A percentile compares a stretch with the other conserved stretches of the same genome.
Conservation (phyloP, 92 coral and sea anemone species). For the Bergia sp. region DNA sequence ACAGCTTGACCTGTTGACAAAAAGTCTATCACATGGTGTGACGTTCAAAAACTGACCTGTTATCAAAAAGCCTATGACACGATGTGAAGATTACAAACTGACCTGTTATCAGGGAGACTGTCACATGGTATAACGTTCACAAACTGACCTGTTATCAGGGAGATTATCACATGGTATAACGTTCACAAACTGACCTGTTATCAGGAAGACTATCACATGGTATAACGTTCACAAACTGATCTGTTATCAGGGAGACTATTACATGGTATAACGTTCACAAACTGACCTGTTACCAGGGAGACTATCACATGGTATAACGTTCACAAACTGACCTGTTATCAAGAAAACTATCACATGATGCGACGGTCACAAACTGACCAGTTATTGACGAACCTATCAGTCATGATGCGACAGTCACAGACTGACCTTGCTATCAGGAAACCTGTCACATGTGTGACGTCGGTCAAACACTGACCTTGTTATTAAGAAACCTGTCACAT, state of each 20-base stretch:
- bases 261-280: no score
- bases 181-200: no score
- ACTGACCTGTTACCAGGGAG: slow-evolving; percentile 29
- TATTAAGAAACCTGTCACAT: not conserved
- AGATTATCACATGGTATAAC: slow-evolving; percentile 57
- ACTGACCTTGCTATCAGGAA: slow-evolving; percentile 27
- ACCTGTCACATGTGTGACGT: slow-evolving; percentile 54
- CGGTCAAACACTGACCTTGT: not conserved
- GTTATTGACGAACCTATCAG: slow-evolving; percentile 17
- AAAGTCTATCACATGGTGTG: slow-evolving; percentile 59
- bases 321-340: no score
- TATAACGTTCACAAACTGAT: slow-evolving; percentile 27
- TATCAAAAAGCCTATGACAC: no score
- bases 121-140: no score
- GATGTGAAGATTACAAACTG: not conserved
- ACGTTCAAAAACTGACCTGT: no score
- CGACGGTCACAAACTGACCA: slow-evolving; percentile 47
- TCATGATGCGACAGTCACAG: no score
- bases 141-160: not conserved
- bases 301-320: slow-evolving; percentile 50
- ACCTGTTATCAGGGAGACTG: slow-evolving; percentile 58
- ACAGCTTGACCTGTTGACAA: slow-evolving; percentile 4
- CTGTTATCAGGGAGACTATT: slow-evolving; percentile 42
- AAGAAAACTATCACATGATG: no score
- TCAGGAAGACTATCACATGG: no score